These are phyloP conservation scores for Myotis yumanensis DNA, from an alignment of 2,113 vertebrate genomes.

Conservation along the genomic window DNA sequence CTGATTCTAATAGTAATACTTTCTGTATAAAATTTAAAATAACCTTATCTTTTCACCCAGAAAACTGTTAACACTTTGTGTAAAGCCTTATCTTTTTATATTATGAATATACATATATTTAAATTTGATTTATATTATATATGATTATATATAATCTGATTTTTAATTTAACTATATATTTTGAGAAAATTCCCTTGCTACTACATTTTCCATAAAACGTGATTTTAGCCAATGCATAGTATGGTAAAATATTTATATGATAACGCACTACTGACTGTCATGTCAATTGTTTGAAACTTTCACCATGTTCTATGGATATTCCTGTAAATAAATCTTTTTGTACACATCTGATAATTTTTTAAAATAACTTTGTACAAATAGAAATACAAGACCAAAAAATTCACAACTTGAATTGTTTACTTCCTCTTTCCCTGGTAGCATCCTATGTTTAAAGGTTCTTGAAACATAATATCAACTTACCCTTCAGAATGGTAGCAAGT, in stretches of 20 bases:
- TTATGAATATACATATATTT: background rate
- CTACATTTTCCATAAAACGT: background rate
- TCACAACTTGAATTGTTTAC: background rate
- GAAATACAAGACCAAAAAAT: background rate
- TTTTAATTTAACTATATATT: background rate
- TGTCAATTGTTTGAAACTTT: background rate
- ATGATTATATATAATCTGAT: background rate
- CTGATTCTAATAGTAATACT: background rate
- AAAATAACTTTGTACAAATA: background rate
- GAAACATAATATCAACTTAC: background rate
- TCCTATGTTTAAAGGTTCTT: background rate
- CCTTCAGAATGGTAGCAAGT: background rate
- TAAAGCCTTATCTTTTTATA: background rate
- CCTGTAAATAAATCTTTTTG: background rate
- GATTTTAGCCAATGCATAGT: background rate
- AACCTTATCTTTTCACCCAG: background rate
- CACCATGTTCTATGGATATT: background rate
- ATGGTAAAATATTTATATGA: background rate
- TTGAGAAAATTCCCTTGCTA: background rate
- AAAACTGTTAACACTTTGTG: background rate
- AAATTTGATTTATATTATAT: background rate
- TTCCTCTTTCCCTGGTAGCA: too few species aligned
- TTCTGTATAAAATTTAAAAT: background rate
- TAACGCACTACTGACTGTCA: background rate
- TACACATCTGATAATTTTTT: background rate